These are phyloP conservation scores for Noctilio leporinus DNA, from an alignment of 2,113 vertebrate genomes.

Conservation along the genomic window DNA sequence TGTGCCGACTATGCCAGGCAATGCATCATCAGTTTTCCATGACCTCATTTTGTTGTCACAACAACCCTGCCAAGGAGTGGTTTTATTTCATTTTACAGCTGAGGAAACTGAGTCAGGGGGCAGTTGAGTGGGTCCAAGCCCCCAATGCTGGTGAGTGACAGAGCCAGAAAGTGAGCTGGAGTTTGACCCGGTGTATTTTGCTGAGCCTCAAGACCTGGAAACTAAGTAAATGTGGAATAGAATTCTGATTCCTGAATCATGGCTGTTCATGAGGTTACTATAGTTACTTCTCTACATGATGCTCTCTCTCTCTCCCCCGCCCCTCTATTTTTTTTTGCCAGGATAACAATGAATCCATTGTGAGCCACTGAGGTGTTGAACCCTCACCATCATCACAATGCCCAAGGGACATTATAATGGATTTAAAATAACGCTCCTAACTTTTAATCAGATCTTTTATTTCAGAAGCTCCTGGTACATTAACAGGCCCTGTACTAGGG, in stretches of 20 bases:
- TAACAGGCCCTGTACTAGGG: not conserved
- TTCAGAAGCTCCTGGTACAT: constrained; percentile 3
- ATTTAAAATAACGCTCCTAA: not conserved
- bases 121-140: not conserved
- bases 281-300: constrained; percentile 31
- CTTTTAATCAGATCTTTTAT: constrained; percentile 6
- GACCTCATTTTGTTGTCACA: constrained; percentile 19
- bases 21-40: constrained; percentile 22
- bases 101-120: constrained; percentile 25
- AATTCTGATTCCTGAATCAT: not conserved
- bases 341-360: not conserved
- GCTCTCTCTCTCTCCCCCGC: not conserved
- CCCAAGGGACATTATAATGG: constrained; percentile 6
- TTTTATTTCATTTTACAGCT: not conserved
- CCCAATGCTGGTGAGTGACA: not conserved
- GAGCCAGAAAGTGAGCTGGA: not conserved
- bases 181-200: not conserved
- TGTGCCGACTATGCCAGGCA: constrained; percentile 25
- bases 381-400: not conserved
- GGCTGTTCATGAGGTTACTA: constrained; percentile 4
- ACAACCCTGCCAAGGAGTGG: not conserved
- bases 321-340: not conserved
- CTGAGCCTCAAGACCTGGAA: not conserved
- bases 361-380: not conserved
- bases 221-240: constrained; percentile 3